A percentile compares a stretch with the other conserved stretches of the same genome.
These are phyloP conservation scores for Chlorocebus sabaeus DNA, from an alignment of 2,113 vertebrate species.

Conservation along the genomic window DNA sequence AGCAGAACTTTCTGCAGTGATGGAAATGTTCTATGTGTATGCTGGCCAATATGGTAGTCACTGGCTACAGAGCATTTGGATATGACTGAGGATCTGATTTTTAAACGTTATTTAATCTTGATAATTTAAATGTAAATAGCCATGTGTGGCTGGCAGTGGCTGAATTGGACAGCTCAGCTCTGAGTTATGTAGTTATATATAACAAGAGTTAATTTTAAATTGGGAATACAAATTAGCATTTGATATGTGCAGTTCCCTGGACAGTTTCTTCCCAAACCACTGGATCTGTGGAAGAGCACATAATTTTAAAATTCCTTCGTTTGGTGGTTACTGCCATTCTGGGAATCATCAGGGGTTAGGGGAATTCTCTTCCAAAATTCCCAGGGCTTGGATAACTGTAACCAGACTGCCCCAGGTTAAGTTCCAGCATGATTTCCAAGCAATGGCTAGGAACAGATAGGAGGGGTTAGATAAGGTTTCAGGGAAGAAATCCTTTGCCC, in stretches of 20 bases:
- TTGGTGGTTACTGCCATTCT: background rate
- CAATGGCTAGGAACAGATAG: background rate
- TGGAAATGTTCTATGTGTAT: rapidly evolving
- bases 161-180: background rate
- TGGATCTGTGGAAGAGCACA: background rate
- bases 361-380: background rate
- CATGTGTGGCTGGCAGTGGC: background rate
- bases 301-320: background rate
- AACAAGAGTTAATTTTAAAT: constrained; percentile 4
- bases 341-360: background rate
- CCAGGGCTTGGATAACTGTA: background rate
- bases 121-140: background rate
- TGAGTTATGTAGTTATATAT: background rate
- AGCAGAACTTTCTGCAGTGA: background rate
- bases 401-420: background rate
- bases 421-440: background rate
- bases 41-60: background rate
- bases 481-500: background rate
- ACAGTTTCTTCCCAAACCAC: background rate
- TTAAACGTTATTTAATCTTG: background rate
- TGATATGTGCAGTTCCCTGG: background rate
- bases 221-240: background rate
- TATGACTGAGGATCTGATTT: background rate
- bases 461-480: background rate
- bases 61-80: background rate